Conservation (phyloP, 2,888 invertebrate species). For the Drosophila neoperkinsi region DNA sequence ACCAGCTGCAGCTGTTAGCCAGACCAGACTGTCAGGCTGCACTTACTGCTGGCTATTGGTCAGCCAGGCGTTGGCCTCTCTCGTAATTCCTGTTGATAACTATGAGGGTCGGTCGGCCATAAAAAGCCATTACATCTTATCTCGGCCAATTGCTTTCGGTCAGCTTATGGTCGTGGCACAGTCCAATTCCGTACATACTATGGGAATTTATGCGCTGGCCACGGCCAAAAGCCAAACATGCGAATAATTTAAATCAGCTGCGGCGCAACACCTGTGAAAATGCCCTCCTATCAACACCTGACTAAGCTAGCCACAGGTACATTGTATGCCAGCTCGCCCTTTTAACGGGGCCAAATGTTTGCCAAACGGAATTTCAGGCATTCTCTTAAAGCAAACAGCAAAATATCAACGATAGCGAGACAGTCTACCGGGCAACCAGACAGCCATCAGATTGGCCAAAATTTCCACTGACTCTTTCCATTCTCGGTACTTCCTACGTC, state of each 20-base stretch:
- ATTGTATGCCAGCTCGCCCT: not conserved
- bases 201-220: constrained; percentile 63
- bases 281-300: constrained; percentile 53
- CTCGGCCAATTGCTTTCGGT: constrained; percentile 72
- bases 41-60: constrained; percentile 6
- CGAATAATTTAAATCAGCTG: constrained; percentile 75
- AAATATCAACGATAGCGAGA: constrained; percentile 25
- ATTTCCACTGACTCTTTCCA: not conserved
- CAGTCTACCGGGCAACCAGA: constrained; percentile 8
- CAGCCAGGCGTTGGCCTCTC: constrained; percentile 24
- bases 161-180: constrained; percentile 39
- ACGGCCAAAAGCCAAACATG: constrained; percentile 61
- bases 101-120: constrained; percentile 47
- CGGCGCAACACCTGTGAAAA: constrained; percentile 68
- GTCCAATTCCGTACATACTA: not conserved
- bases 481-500: constrained; percentile 14
- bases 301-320: not conserved
- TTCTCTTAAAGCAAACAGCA: constrained; percentile 43
- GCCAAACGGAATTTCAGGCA: constrained; percentile 60
- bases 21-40: not conserved
- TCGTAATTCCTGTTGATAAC: constrained; percentile 71
- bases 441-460: constrained; percentile 13
- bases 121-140: constrained; percentile 76
- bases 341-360: constrained; percentile 31
- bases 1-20: constrained; percentile 7